A percentile compares a stretch with the other conserved stretches of the same genome.
Evolutionary conservation across 1,140 invertebrate species (phyloP).

Genomic region (Chionoecetes opilio): DNA sequence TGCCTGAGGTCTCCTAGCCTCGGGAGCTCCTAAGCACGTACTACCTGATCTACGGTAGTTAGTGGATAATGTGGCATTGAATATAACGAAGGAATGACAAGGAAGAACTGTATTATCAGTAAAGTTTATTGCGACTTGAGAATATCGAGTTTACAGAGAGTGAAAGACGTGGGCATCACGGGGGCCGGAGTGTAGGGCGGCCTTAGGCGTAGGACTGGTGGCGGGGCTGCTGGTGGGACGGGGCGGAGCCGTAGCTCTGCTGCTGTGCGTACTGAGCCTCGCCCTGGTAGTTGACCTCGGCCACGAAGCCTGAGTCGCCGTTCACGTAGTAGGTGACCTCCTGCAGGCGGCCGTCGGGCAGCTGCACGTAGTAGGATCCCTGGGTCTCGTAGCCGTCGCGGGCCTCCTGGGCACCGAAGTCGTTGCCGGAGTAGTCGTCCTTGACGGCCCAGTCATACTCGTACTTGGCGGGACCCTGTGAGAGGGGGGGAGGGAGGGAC

Average conservation of each 20-base stretch:
- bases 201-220: not conserved
- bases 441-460: not conserved
- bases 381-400: slow-evolving; percentile 13
- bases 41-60: too few relatives aligned
- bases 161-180: too few relatives aligned
- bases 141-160: too few relatives aligned
- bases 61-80: too few relatives aligned
- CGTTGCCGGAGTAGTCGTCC: not conserved
- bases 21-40: too few relatives aligned
- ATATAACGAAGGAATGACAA: too few relatives aligned
- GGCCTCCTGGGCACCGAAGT: not conserved
- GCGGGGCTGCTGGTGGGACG: not conserved
- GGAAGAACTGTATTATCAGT: too few relatives aligned
- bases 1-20: too few relatives aligned
- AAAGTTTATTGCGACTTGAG: too few relatives aligned
- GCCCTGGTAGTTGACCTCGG: not conserved
- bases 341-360: not conserved
- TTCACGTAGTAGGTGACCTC: not conserved
- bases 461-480: not conserved
- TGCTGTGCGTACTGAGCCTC: not conserved
- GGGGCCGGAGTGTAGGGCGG: not conserved
- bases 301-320: slow-evolving; percentile 1
- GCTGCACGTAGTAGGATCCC: not conserved
- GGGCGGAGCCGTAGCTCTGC: not conserved
- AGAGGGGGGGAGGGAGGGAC: not conserved